Base-by-base conservation (phyloP, 53 echinoderm and acorn worm genomes). In the Actinopyga echinites region DNA sequence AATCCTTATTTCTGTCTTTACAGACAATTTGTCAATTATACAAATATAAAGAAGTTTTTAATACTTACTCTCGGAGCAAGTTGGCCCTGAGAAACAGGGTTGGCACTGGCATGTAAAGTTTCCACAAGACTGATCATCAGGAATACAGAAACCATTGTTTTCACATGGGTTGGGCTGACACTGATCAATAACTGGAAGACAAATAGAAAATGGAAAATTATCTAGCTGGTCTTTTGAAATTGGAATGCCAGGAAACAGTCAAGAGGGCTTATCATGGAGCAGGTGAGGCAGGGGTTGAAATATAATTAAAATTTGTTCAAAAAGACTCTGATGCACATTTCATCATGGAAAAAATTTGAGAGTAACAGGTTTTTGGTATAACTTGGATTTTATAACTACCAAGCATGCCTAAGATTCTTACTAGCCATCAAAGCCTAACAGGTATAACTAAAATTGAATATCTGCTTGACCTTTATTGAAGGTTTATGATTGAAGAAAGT, bases 81-180 rank as follows among this genome's bases (percentile, higher is more conserved):
- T 77, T 11, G 81, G 69, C 0, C 91, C 93, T 40, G 64, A 65
- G 64, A 45, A 93, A 63, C 93, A 95, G 19, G 90, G 86, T 38
- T 95, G 95, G 43, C 95, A 95, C 38, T 90, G 92, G 22, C 95
- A 95, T 17, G 84, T 60, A 57, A 54, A 95, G 54, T 89, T 85
- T 36, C 89, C 87, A 52, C 93, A 95, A 4, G 87, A 84, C 19
- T 87, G 91, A 40, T 58, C 31, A 57, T 34, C 67, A 37, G 66
- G 85, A 30, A 55, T 89, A 57, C 93, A 93, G 74, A 93, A 93
- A 11, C 93, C 95, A 79, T 65, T 89, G 55, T 95, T 95, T 58
- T 42, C 81, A 79, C 95, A 95, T 11, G 93, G 95, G 57, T 95
- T 95, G 69, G 95, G 93, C 21, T 55, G 84, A 71, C 95, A 95